phyloP scores from a whole-genome alignment of 2,888 invertebrate genomes.

The Temnothorax rugatulus region DNA sequence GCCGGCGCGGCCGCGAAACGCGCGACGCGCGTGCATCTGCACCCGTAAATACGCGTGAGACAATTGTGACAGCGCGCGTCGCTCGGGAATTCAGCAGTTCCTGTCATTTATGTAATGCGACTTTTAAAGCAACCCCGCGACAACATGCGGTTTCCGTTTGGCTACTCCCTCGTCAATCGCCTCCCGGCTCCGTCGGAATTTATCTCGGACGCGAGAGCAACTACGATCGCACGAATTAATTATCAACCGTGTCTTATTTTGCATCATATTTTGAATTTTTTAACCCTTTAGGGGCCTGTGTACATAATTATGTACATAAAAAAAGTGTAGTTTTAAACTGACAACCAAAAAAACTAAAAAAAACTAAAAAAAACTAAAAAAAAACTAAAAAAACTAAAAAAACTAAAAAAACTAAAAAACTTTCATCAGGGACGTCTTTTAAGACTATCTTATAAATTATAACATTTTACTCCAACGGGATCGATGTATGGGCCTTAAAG shows the following conservation, averaged over 20 bases:
- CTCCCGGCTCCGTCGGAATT: background rate
- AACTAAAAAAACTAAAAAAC: too few species aligned
- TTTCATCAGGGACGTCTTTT: too few species aligned
- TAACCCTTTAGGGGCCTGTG: too few species aligned
- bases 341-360: too few species aligned
- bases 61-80: slow-evolving; percentile 49
- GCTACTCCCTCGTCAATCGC: background rate
- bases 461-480: too few species aligned
- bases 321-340: too few species aligned
- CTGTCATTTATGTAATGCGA: slow-evolving; percentile 45
- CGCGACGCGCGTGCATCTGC: slow-evolving; percentile 22
- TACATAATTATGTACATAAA: too few species aligned
- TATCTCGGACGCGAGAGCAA: background rate
- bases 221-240: slow-evolving; percentile 14
- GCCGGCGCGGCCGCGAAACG: slow-evolving; percentile 12
- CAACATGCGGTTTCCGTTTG: background rate
- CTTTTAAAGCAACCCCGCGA: slow-evolving; percentile 8
- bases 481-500: too few species aligned
- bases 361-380: too few species aligned
- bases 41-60: slow-evolving; percentile 59
- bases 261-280: too few species aligned
- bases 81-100: slow-evolving; percentile 47
- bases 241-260: background rate
- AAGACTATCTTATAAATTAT: too few species aligned
- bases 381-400: too few species aligned